Conservation (phyloP, 2,888 invertebrate species). For the Cheilosia urbana region DNA sequence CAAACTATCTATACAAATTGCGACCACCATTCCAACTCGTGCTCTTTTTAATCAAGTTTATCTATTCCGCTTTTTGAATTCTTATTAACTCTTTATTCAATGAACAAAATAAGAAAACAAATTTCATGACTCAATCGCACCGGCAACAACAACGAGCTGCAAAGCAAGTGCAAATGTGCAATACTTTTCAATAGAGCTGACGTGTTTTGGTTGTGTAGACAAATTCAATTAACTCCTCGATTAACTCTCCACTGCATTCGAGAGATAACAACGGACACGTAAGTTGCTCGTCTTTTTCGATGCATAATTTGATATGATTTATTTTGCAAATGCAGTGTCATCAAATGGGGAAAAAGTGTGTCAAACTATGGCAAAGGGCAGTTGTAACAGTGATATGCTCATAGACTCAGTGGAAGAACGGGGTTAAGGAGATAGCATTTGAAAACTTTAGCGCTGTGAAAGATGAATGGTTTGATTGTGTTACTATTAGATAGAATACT, state of each 20-base stretch:
- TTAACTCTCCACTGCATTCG: neutral
- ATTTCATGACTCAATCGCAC: neutral
- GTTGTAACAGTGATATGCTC: neutral
- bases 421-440: neutral
- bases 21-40: too few relatives aligned
- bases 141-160: neutral
- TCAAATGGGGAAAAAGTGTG: neutral
- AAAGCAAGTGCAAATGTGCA: neutral
- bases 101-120: constrained; percentile 2
- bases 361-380: neutral
- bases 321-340: neutral
- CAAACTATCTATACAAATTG: too few relatives aligned
- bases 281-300: neutral
- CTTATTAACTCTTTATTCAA: neutral
- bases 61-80: too few relatives aligned
- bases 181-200: neutral
- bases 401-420: neutral
- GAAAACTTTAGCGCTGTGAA: neutral
- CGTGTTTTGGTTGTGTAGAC: neutral
- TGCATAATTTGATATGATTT: neutral
- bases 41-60: too few relatives aligned
- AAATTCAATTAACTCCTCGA: neutral
- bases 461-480: too few relatives aligned
- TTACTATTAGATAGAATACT: too few relatives aligned
- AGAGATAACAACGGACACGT: neutral